These are phyloP conservation scores for Brachyhypopomus gauderio DNA, from an alignment of 2,113 vertebrate species.

Conservation along the genomic window DNA sequence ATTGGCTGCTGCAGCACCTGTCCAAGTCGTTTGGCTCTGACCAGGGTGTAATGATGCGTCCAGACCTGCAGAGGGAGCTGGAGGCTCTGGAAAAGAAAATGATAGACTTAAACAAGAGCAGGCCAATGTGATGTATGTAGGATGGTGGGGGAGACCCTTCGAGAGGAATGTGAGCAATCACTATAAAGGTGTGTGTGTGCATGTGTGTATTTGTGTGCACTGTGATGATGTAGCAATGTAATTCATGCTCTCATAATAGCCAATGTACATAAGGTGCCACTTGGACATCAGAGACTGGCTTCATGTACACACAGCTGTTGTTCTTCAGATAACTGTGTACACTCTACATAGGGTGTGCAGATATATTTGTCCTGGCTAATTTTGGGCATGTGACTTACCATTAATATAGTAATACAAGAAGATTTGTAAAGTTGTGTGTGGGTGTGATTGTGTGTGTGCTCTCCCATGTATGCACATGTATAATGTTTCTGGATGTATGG, in stretches of 20 bases:
- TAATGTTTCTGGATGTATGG: neutral
- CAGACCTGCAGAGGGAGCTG: constrained; percentile 60
- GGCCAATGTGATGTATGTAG: constrained; percentile 47
- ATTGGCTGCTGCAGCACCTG: constrained; percentile 50
- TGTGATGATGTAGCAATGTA: too few species aligned
- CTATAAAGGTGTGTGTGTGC: constrained; percentile 47
- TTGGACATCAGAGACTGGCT: too few species aligned
- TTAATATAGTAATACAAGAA: too few species aligned
- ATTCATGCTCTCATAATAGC: too few species aligned
- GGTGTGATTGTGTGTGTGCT: neutral
- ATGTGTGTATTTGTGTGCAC: neutral
- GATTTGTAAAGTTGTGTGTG: neutral
- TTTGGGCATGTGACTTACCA: too few species aligned
- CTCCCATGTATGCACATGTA: neutral
- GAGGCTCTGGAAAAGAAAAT: constrained; percentile 54
- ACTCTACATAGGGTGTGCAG: too few species aligned
- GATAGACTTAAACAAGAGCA: constrained; percentile 41
- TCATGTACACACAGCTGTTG: too few species aligned
- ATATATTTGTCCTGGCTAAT: too few species aligned
- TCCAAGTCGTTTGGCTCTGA: neutral
- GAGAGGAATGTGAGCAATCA: constrained; percentile 47
- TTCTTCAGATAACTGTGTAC: too few species aligned
- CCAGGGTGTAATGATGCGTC: constrained; percentile 39
- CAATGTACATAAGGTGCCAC: too few species aligned
- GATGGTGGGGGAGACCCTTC: constrained; percentile 53